Percentiles rank a stretch among this genome's conserved stretches.
Conservation (phyloP, 1,140 invertebrate genomes). For the Araneus ventricosus region DNA sequence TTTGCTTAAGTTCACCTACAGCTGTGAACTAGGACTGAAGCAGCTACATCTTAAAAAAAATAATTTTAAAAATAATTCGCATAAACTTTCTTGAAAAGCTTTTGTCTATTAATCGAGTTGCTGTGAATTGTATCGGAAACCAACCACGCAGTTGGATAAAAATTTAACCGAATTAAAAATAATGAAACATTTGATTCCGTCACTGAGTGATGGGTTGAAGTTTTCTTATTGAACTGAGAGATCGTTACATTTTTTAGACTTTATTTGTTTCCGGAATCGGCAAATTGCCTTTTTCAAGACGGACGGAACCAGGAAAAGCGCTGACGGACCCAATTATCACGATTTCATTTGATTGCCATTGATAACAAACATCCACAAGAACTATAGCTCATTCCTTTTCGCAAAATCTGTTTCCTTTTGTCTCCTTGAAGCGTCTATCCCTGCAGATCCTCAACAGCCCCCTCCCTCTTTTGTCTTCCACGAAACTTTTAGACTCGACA, state of each 20-base stretch:
- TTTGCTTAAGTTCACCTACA: not conserved
- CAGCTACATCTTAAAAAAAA: not conserved
- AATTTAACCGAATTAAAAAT: not conserved
- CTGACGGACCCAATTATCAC: not conserved
- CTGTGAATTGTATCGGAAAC: not conserved
- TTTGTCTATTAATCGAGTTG: too few relatives aligned
- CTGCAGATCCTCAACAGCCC: not conserved
- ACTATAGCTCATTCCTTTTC: slow-evolving; percentile 17
- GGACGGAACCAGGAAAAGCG: not conserved
- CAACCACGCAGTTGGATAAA: not conserved
- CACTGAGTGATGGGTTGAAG: not conserved
- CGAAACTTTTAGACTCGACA: slow-evolving; percentile 15
- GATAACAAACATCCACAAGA: slow-evolving; percentile 11
- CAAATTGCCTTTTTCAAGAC: not conserved
- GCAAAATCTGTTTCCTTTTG: slow-evolving; percentile 12
- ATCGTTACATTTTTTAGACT: not conserved
- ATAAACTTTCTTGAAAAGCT: not conserved
- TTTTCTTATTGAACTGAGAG: not conserved
- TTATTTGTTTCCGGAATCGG: not conserved
- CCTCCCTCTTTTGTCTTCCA: slow-evolving; percentile 37
- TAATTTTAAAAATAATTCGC: not conserved
- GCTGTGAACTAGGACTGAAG: not conserved
- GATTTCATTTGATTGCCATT: slow-evolving; percentile 28
- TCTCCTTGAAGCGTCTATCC: not conserved
- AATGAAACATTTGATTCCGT: not conserved